phyloP scores from a whole-genome alignment of 2,888 invertebrate genomes.

The Carterocephalus palaemon region DNA sequence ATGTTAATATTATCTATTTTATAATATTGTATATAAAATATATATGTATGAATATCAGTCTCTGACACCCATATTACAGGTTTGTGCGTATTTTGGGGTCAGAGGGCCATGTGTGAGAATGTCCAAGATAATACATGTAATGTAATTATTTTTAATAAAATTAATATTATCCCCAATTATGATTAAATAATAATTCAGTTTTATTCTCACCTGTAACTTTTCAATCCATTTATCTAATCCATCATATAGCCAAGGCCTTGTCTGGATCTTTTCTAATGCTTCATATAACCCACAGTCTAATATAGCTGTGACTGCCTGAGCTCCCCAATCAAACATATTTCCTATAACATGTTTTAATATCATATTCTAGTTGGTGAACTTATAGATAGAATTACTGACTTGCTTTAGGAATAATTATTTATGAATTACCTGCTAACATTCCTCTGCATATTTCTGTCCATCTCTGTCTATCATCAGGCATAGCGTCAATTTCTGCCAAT shows the following conservation, averaged over 20 bases:
- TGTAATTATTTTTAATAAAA: too few species aligned
- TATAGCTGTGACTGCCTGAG: slow-evolving; percentile 91
- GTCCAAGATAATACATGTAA: too few species aligned
- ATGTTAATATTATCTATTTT: too few species aligned
- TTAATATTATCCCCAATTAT: not conserved
- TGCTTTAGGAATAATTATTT: not conserved
- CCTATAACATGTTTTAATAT: slow-evolving; percentile 75
- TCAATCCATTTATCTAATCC: slow-evolving; percentile 90
- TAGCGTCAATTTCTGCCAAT: slow-evolving; percentile 83
- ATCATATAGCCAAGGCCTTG: slow-evolving; percentile 95
- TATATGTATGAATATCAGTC: too few species aligned
- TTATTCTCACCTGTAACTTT: slow-evolving; percentile 78
- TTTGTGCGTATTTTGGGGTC: too few species aligned
- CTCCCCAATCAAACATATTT: slow-evolving; percentile 99
- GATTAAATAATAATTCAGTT: not conserved
- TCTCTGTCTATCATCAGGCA: slow-evolving; percentile 77
- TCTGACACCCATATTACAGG: too few species aligned
- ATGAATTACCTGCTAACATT: slow-evolving; percentile 80
- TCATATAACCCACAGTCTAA: slow-evolving; percentile 92
- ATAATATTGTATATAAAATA: too few species aligned
- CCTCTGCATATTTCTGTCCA: slow-evolving; percentile 84
- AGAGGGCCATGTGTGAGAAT: too few species aligned
- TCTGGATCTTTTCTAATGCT: slow-evolving; percentile 90
- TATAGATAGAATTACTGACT: slow-evolving; percentile 14
- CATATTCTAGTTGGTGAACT: too few species aligned